Percentiles rank a stretch among this genome's conserved stretches.
These are phyloP conservation scores for Candidula unifasciata DNA, from an alignment of 2,888 invertebrate species.

Conservation along the genomic window DNA sequence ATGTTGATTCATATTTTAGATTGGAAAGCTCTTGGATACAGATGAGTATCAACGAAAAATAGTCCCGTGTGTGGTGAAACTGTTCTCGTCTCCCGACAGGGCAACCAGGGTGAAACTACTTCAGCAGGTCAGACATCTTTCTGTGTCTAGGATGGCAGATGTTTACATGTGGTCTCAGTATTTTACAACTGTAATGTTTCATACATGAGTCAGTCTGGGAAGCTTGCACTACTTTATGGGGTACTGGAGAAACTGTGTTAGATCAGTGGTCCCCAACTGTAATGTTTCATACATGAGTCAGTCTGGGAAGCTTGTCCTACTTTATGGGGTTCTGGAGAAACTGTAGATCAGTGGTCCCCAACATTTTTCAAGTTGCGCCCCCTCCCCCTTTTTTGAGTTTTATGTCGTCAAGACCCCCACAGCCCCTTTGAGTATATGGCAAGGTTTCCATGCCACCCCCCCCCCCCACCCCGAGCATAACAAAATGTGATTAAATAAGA, in stretches of 20 bases:
- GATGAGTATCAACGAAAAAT: conserved; percentile 96
- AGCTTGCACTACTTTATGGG: not conserved
- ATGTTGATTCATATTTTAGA: conserved; percentile 80
- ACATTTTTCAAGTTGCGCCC: too few relatives aligned
- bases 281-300: not conserved
- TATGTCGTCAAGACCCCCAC: too few relatives aligned
- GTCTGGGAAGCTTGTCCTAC: not conserved
- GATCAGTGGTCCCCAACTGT: not conserved
- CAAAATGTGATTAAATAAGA: too few relatives aligned
- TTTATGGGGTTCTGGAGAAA: too few relatives aligned
- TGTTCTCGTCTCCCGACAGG: conserved; percentile 96
- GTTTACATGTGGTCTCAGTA: not conserved
- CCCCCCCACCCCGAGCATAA: too few relatives aligned
- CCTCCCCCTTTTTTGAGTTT: too few relatives aligned
- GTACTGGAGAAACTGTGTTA: too few relatives aligned
- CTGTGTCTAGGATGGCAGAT: not conserved
- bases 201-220: not conserved
- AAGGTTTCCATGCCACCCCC: too few relatives aligned
- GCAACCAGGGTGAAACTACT: conserved; percentile 94
- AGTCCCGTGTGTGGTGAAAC: conserved; percentile 97
- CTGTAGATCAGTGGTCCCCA: too few relatives aligned
- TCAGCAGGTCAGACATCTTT: conserved; percentile 83
- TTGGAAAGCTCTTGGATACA: conserved; percentile 92
- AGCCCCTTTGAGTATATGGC: too few relatives aligned
- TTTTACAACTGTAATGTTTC: not conserved